Conservation (phyloP, 2,113 vertebrate genomes). For the Microcebus tavaratra region DNA sequence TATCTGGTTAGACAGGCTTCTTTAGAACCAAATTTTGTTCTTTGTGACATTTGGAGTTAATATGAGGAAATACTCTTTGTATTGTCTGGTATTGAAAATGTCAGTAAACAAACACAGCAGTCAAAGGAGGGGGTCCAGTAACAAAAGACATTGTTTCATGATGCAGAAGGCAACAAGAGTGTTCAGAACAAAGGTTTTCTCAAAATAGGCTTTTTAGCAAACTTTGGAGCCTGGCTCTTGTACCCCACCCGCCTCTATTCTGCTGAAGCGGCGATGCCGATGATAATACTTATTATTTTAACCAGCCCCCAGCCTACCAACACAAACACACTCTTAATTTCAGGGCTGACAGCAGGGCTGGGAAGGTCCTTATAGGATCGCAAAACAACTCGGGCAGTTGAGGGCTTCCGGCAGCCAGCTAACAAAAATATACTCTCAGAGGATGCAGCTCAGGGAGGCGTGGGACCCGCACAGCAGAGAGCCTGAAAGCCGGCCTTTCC, state of each 20-base stretch:
- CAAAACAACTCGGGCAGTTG: slow-evolving; percentile 88
- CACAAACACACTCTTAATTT: slow-evolving; percentile 86
- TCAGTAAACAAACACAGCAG: slow-evolving; percentile 86
- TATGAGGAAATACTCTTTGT: slow-evolving; percentile 85
- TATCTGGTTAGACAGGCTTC: slow-evolving; percentile 73
- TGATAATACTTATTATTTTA: slow-evolving; percentile 74
- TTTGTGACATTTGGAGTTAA: slow-evolving; percentile 85
- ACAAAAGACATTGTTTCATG: slow-evolving; percentile 86
- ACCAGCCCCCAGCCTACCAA: slow-evolving; percentile 79
- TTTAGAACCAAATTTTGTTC: slow-evolving; percentile 79
- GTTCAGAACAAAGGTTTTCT: slow-evolving; percentile 80
- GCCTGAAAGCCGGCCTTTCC: slow-evolving; percentile 90
- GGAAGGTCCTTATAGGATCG: slow-evolving; percentile 88
- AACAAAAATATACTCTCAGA: slow-evolving; percentile 91
- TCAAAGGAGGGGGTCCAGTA: slow-evolving; percentile 72
- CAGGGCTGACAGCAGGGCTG: slow-evolving; percentile 86
- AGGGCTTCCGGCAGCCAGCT: slow-evolving; percentile 90
- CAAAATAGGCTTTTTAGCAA: slow-evolving; percentile 83
- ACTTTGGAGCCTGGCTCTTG: slow-evolving; percentile 58
- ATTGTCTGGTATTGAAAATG: slow-evolving; percentile 80
- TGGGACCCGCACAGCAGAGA: slow-evolving; percentile 86
- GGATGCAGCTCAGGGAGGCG: slow-evolving; percentile 87
- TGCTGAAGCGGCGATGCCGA: slow-evolving; percentile 61
- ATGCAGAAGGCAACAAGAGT: slow-evolving; percentile 77
- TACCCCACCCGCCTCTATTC: slow-evolving; percentile 44